Conservation (phyloP, 2,888 invertebrate species). For the Epinotia demarniana region DNA sequence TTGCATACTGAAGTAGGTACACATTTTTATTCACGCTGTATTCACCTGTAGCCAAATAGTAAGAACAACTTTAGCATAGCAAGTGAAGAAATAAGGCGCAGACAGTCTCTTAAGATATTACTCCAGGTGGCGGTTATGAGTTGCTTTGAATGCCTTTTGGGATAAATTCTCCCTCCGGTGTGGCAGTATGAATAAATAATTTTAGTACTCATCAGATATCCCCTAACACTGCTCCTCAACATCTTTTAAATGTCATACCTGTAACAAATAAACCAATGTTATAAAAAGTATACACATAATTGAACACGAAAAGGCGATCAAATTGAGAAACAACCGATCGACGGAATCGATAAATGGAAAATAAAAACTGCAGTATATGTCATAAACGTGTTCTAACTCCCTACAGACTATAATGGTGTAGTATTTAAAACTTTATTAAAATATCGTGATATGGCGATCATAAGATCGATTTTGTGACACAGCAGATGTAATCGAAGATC, state of each 20-base stretch:
- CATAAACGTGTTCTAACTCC: neutral
- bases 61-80: neutral
- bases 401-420: too few relatives aligned
- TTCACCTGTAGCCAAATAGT: neutral
- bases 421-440: too few relatives aligned
- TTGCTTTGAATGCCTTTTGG: neutral
- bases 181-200: neutral
- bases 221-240: neutral
- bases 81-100: neutral
- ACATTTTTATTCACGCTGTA: neutral
- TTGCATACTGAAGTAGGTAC: neutral
- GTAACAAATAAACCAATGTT: slow-evolving; percentile 1
- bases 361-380: neutral
- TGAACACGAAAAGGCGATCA: neutral
- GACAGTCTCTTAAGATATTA: neutral
- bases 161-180: neutral
- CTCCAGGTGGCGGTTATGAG: neutral
- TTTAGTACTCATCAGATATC: neutral
- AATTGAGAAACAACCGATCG: neutral
- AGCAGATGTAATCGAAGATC: too few relatives aligned
- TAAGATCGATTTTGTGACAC: too few relatives aligned
- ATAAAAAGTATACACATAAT: neutral
- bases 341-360: neutral
- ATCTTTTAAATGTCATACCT: neutral
- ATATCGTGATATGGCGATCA: too few relatives aligned